Conservation (phyloP, 1,140 invertebrate species). For the Argopecten irradians region DNA sequence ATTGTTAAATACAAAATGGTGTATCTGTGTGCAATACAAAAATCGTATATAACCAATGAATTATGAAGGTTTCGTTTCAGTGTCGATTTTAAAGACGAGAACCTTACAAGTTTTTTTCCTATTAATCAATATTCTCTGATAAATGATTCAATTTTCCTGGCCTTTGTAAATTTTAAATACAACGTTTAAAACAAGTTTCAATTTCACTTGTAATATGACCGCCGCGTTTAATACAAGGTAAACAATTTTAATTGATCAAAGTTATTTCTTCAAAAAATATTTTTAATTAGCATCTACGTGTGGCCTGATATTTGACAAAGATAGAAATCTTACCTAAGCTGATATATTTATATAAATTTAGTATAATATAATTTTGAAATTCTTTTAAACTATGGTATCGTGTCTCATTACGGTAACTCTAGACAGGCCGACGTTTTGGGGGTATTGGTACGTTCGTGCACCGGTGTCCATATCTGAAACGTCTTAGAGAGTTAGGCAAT, state of each 20-base stretch:
- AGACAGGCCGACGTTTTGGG: not conserved
- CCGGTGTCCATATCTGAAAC: not conserved
- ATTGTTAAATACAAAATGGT: not conserved
- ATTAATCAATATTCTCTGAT: not conserved
- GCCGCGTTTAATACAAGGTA: not conserved
- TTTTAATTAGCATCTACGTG: not conserved
- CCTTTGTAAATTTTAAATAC: not conserved
- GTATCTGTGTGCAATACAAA: not conserved
- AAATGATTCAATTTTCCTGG: not conserved
- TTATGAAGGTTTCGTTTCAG: not conserved
- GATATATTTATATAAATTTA: not conserved
- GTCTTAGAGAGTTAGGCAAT: not conserved
- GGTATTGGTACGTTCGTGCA: not conserved
- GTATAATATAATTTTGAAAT: not conserved
- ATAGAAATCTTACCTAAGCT: not conserved
- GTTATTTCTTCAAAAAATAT: not conserved
- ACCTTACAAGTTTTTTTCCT: not conserved
- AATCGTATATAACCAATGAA: not conserved
- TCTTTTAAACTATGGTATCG: not conserved
- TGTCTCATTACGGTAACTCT: not conserved
- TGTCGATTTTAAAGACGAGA: not conserved
- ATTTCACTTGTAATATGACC: not conserved
- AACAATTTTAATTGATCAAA: not conserved
- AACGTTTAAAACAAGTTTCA: not conserved
- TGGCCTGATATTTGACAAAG: not conserved